Percentiles rank a stretch among this genome's conserved stretches.
Evolutionary conservation across 2,888 invertebrate genomes (phyloP).

Genomic region (Nomada goodeniana): DNA sequence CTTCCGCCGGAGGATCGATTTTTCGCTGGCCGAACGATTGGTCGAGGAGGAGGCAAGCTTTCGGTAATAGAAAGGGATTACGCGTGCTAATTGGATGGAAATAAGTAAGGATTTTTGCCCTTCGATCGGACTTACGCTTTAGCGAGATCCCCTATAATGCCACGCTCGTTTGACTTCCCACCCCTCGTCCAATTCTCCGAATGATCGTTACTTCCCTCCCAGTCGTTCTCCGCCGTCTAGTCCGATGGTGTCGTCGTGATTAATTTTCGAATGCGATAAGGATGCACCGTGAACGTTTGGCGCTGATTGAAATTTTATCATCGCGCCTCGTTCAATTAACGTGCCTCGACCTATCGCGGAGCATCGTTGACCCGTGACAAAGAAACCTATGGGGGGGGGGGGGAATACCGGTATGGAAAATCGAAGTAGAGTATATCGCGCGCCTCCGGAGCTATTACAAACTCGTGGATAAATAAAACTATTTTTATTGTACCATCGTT

Average conservation of each 20-base stretch:
- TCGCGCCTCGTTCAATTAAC: neutral
- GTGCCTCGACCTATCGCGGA: neutral
- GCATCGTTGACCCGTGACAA: neutral
- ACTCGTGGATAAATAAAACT: constrained; percentile 42
- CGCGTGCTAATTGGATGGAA: constrained; percentile 59
- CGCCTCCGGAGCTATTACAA: constrained; percentile 23
- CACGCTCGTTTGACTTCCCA: constrained; percentile 8
- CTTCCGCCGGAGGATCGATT: constrained; percentile 53
- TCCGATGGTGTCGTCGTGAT: neutral
- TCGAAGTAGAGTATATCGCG: constrained; percentile 1
- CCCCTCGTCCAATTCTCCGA: neutral
- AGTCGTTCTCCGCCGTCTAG: neutral
- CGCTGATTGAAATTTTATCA: constrained; percentile 1
- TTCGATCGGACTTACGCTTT: constrained; percentile 39
- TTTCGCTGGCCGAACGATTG: constrained; percentile 38
- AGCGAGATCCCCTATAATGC: constrained; percentile 19
- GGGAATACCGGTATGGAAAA: neutral
- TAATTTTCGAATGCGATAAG: neutral
- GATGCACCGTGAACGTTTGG: neutral
- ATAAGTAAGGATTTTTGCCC: constrained; percentile 53
- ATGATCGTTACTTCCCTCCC: neutral
- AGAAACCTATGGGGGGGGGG: neutral
- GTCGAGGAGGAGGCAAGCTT: constrained; percentile 27
- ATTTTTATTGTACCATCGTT: constrained; percentile 21
- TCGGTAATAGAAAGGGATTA: constrained; percentile 60